phyloP scores from a whole-genome alignment of 2,113 vertebrate species.

The Cygnus atratus region DNA sequence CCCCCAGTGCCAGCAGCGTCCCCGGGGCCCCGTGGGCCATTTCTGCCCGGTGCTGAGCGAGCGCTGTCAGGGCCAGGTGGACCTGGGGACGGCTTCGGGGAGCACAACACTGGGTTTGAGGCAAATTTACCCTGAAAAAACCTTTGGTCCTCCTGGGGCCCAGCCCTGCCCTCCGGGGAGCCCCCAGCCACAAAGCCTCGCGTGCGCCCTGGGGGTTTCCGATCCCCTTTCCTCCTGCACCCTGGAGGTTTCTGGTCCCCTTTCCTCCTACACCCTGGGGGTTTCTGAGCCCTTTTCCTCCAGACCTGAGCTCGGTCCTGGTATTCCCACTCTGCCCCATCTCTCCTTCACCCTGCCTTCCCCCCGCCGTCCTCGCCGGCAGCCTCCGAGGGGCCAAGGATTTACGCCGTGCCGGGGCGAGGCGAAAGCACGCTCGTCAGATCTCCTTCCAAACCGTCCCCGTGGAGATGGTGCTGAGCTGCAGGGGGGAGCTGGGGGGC shows the following conservation, averaged over 20 bases:
- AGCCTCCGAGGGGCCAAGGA: not conserved
- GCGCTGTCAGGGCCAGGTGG: no score
- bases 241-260: not conserved
- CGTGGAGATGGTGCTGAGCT: not conserved
- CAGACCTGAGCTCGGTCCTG: not conserved
- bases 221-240: not conserved
- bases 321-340: no score
- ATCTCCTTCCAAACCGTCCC: not conserved
- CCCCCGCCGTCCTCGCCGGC: not conserved
- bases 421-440: not conserved
- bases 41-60: no score
- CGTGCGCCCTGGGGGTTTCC: not conserved
- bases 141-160: not conserved
- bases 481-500: not conserved
- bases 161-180: not conserved
- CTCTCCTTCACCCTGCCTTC: not conserved
- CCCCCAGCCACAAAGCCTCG: not conserved
- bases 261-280: not conserved
- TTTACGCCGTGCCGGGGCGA: not conserved
- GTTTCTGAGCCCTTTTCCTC: not conserved
- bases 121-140: not conserved
- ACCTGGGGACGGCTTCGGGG: not conserved
- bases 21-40: no score
- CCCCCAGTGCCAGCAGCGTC: not conserved
- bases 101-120: not conserved